Percentiles rank a stretch among this genome's conserved stretches.
Evolutionary conservation across 2,113 vertebrate genomes (phyloP).

Genomic region (Labeo catla): DNA sequence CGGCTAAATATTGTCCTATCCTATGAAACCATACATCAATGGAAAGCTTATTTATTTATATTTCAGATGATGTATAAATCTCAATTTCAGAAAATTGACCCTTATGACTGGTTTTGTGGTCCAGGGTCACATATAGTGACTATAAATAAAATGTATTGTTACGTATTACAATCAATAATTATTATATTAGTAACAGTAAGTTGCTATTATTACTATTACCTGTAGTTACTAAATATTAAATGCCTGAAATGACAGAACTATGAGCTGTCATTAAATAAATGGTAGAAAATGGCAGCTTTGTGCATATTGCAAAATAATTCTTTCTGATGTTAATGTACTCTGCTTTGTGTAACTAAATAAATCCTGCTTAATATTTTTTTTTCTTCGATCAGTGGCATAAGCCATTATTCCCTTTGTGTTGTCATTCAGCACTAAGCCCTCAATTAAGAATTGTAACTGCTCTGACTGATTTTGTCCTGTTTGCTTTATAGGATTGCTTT

Average conservation of each 20-base stretch:
- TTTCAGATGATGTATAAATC: too few relatives aligned
- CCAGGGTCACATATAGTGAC: too few relatives aligned
- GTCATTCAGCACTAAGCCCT: conserved; percentile 38
- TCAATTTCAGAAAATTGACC: too few relatives aligned
- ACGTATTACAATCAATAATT: neutral
- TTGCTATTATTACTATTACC: neutral
- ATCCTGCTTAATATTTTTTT: neutral
- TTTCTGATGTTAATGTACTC: conserved; percentile 20
- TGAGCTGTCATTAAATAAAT: neutral
- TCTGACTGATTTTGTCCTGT: conserved; percentile 32
- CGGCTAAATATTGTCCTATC: too few relatives aligned
- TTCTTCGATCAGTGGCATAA: neutral
- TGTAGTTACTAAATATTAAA: neutral
- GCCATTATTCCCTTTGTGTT: conserved; percentile 36
- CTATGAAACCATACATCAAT: too few relatives aligned
- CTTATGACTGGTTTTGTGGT: too few relatives aligned
- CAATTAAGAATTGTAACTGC: conserved; percentile 41
- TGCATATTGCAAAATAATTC: neutral
- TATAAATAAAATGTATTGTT: neutral
- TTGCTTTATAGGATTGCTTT: conserved; percentile 11
- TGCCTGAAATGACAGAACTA: neutral
- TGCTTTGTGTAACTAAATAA: neutral
- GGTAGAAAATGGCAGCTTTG: neutral
- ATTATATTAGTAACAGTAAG: neutral
- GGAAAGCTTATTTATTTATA: too few relatives aligned